Base-by-base conservation (phyloP, 1,140 invertebrate species). In the Drosophila sproati region DNA sequence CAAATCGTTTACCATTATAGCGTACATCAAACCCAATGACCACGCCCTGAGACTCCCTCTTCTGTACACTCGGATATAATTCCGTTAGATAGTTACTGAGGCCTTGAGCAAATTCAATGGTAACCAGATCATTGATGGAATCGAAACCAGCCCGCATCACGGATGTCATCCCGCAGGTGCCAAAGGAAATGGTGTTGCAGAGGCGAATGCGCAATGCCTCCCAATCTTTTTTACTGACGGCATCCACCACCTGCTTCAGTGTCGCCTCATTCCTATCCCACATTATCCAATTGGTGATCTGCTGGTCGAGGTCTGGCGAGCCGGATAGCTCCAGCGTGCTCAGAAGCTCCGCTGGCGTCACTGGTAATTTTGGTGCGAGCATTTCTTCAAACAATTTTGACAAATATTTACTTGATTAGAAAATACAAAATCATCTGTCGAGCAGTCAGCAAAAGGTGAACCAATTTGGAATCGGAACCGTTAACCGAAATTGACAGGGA, bases 81-180 rank as follows among this genome's bases (percentile, higher is more conserved):
- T 95, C 93, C 54, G 95, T 85, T 43, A 99, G 87, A 93, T 98
- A 98, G 63, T 96, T 95, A 34, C 95, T 95, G 39, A 99, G 93
- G 3, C 98, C 99, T 95, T 99, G 98, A 3, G 96, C 96, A 12
- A 98, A 97, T n/a, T 99, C 98, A 51, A 99, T 95, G 28, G 99
- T 96, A 0, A 99, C 98, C 29, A 99, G 94, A 93, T 99, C 98
- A 93, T 99, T 99, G 96, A 99, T 98, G 60, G 96, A 96, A 74
- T 95, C 95, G 89, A 97, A 99, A 0, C 99, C 99, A 12, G 98
- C 96, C 10, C 95, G 97, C 98, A 99, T 99, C 47, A 94, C 93
- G 0, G 97, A 97, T 68, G 98, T 94, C 6, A 99, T 93, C 1
- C 98, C 98, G 2, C 97, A 97, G 2, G 97, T 97, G 29, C 96